Base-by-base conservation (phyloP, 2,797 vertebrate genomes). In the Gobio occitaniae region DNA sequence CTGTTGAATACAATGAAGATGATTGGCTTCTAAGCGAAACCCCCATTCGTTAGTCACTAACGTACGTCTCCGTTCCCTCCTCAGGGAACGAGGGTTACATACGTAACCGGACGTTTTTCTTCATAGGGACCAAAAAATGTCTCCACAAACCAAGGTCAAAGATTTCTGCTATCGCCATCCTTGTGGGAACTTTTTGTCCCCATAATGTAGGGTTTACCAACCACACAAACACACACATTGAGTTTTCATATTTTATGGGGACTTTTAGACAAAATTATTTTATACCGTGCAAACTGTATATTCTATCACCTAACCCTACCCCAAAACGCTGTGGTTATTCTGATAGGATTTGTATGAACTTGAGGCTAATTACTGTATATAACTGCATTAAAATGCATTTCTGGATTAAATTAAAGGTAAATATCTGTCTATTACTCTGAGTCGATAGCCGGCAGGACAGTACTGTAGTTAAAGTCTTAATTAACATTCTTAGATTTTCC, bases 401-500 rank as follows among this genome's bases (percentile, higher is more conserved):
- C 32, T 69, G 19, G 65, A 25, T 9, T 63, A 83, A 71, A 82
- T 69, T n/a, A 52, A 81, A 84, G 68, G 79, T 74, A 65, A 78
- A 79, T 50, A 75, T 74, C 1, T 69, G 25, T 80, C 93, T 93
- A 90, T 93, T 94, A 93, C 93, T 93, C 91, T 93, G 77, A 89
- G 89, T 90, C 91, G 87, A 16, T 15, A 87, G 93, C 94, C 93
- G 92, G 86, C 74, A 94, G 94, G 93, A 79, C 86, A 86, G 92
- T 21, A 54, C 77, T 77, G 80, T 91, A 89, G 92, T 93, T 94
- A 93, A 95, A 93, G 90, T 94, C 92, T 95, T 95, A 95, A 95
- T 95, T 94, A 94, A 93, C 93, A 90, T 94, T 93, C 92, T 94
- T 91, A 93, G 90, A 88, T 92, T 91, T 95, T 90, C 93, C 93